A percentile compares a stretch with the other conserved stretches of the same genome.
These are phyloP conservation scores for Lepidochitona cinerea DNA, from an alignment of 2,888 invertebrate species.

Conservation along the genomic window DNA sequence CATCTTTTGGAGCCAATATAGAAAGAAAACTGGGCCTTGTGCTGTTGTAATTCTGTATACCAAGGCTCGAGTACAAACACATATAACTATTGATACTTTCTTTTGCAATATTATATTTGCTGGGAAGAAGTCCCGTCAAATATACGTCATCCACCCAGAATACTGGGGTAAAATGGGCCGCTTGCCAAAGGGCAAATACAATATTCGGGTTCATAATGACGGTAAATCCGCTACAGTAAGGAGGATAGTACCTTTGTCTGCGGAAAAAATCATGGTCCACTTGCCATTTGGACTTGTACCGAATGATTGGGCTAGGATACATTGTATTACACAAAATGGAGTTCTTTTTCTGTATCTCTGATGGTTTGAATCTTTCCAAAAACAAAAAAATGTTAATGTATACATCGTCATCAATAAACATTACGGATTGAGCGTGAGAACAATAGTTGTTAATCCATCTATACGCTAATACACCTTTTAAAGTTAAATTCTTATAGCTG, in stretches of 20 bases:
- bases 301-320: background rate
- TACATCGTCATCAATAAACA: background rate
- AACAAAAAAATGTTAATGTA: background rate
- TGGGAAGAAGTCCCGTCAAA: background rate
- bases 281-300: background rate
- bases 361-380: background rate
- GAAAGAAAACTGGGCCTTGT: background rate
- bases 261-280: background rate
- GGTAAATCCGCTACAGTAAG: background rate
- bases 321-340: background rate
- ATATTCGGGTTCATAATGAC: background rate
- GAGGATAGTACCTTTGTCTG: background rate
- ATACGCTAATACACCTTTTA: background rate
- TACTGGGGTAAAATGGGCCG: background rate
- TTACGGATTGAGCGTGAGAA: background rate
- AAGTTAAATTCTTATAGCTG: background rate
- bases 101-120: background rate
- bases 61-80: background rate
- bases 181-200: background rate
- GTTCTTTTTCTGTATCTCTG: background rate
- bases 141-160: background rate
- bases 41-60: background rate
- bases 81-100: background rate
- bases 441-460: background rate
- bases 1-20: background rate